Conservation (phyloP, 2,113 vertebrate species). For the Mobula hypostoma region DNA sequence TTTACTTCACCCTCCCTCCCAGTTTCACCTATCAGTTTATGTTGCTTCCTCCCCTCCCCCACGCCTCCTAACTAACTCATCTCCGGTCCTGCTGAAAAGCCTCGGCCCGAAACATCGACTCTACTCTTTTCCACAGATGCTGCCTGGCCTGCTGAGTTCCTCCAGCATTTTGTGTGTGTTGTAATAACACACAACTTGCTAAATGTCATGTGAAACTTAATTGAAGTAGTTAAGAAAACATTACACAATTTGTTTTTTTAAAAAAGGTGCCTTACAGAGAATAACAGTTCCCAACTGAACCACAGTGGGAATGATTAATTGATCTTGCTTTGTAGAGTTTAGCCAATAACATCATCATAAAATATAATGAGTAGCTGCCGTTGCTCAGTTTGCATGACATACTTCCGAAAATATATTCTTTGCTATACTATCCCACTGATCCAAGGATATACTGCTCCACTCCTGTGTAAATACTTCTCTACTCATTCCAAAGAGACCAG, state of each 20-base stretch:
- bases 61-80: too few species aligned
- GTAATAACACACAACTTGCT: neutral
- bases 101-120: too few species aligned
- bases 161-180: too few species aligned
- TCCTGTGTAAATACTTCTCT: neutral
- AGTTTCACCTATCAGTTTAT: too few species aligned
- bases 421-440: neutral
- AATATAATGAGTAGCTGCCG: neutral
- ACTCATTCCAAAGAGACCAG: neutral
- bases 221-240: neutral
- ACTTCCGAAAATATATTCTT: neutral
- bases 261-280: neutral
- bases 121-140: too few species aligned
- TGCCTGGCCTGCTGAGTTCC: too few species aligned
- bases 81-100: too few species aligned
- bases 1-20: too few species aligned
- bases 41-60: too few species aligned
- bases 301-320: neutral
- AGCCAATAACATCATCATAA: neutral
- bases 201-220: neutral
- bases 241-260: neutral
- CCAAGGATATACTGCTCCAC: too few species aligned
- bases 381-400: too few species aligned
- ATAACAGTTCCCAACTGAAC: neutral
- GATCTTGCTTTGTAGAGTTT: neutral